phyloP scores from a whole-genome alignment of 92 coral and sea anemone species.

The Siderastrea radians region DNA sequence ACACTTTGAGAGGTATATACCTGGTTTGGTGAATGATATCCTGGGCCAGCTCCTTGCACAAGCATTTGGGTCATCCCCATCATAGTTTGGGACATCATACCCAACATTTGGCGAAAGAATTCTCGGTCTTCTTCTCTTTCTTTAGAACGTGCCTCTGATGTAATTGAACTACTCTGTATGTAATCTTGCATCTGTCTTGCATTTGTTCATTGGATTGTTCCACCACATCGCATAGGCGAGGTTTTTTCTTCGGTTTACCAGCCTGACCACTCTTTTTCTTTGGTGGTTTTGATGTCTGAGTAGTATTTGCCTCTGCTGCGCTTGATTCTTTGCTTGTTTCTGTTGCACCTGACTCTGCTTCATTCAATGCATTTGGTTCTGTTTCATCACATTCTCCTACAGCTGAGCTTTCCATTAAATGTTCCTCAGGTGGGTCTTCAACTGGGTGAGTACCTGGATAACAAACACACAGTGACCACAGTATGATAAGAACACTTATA shows the following conservation, averaged over 20 bases:
- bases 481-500: constrained; percentile 28
- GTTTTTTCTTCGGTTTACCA: constrained; percentile 43
- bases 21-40: constrained; percentile 41
- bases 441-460: constrained; percentile 59
- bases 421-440: constrained; percentile 57
- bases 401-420: constrained; percentile 52
- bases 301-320: constrained; percentile 47
- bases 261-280: constrained; percentile 49
- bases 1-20: constrained; percentile 32
- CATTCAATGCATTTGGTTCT: constrained; percentile 34
- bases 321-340: constrained; percentile 40
- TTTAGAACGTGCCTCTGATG: constrained; percentile 35
- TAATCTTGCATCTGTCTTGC: constrained; percentile 38
- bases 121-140: constrained; percentile 59
- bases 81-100: constrained; percentile 63
- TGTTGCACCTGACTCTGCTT: constrained; percentile 49
- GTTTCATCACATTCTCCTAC: constrained; percentile 7
- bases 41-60: constrained; percentile 39
- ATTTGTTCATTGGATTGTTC: constrained; percentile 55
- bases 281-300: constrained; percentile 66
- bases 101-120: constrained; percentile 45
- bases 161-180: constrained; percentile 22
- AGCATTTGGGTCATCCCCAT: constrained; percentile 63
- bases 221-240: constrained; percentile 47
- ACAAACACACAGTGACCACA: constrained; percentile 58